phyloP scores from a whole-genome alignment of 2,888 invertebrate species.

The Cephus pygmeus region DNA sequence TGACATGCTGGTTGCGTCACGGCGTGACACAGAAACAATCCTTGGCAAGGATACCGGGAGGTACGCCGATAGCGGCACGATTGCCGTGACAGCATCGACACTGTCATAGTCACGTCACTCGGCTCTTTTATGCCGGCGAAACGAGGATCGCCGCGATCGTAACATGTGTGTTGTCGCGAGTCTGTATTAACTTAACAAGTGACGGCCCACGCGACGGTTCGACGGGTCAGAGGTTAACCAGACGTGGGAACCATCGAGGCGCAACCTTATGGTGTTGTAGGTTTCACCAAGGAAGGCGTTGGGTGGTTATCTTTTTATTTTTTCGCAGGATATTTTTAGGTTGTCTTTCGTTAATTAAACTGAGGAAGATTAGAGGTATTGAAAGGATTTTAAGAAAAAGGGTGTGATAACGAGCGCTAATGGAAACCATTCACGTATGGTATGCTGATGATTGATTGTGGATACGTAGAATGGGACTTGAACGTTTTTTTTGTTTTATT shows the following conservation, averaged over 20 bases:
- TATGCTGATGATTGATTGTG: too few relatives aligned
- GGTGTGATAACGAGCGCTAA: too few relatives aligned
- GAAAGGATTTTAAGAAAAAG: too few relatives aligned
- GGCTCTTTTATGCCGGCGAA: slow-evolving; percentile 3
- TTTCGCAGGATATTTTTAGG: too few relatives aligned
- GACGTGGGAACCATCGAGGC: slow-evolving; percentile 55
- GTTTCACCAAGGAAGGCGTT: too few relatives aligned
- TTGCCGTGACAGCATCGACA: slow-evolving; percentile 21
- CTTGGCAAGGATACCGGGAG: slow-evolving; percentile 30
- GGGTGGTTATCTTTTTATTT: too few relatives aligned
- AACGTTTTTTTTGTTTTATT: too few relatives aligned
- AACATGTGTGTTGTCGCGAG: slow-evolving; percentile 41
- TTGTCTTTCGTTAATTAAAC: too few relatives aligned
- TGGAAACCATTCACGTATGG: too few relatives aligned
- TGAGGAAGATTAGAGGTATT: too few relatives aligned
- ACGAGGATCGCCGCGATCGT: not conserved
- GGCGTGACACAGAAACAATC: slow-evolving; percentile 55
- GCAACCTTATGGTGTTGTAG: too few relatives aligned
- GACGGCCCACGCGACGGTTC: slow-evolving; percentile 59
- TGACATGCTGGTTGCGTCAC: slow-evolving; percentile 50
- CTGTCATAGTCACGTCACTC: slow-evolving; percentile 6
- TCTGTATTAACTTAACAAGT: slow-evolving; percentile 49
- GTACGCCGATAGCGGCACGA: slow-evolving; percentile 26
- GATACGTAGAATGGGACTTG: too few relatives aligned
- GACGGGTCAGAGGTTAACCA: slow-evolving; percentile 56